Evolutionary conservation across 2,113 vertebrate species (phyloP).

Genomic region (Condylura cristata): DNA sequence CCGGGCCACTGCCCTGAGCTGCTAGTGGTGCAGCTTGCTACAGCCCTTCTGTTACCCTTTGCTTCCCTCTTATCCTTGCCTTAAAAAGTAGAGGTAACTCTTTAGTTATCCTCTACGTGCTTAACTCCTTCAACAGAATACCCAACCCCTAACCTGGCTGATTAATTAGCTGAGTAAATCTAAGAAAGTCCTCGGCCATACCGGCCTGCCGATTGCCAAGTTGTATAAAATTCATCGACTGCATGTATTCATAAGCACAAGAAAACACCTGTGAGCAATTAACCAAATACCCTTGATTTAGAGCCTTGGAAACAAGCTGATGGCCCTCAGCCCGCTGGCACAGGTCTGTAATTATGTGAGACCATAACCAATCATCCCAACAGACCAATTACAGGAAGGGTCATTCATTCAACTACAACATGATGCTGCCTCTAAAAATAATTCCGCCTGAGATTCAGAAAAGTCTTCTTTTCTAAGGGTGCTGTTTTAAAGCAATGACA

Average conservation of each 20-base stretch:
- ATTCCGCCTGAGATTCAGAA: not conserved
- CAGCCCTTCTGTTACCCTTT: not conserved
- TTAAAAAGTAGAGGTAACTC: not conserved
- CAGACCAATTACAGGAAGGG: conserved; percentile 59
- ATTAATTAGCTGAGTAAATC: conserved; percentile 57
- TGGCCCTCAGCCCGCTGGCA: conserved; percentile 6
- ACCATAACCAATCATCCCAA: conserved; percentile 58
- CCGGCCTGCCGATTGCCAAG: conserved; percentile 29
- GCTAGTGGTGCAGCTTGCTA: not conserved
- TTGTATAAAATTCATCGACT: conserved; percentile 51
- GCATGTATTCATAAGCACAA: conserved; percentile 5
- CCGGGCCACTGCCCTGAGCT: not conserved
- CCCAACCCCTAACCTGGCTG: not conserved
- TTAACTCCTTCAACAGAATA: not conserved
- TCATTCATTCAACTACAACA: conserved; percentile 54
- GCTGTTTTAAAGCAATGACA: not conserved
- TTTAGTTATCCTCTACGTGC: not conserved
- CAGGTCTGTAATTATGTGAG: conserved; percentile 66
- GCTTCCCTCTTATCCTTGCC: conserved; percentile 21
- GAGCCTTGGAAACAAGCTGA: conserved; percentile 17
- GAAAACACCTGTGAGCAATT: conserved; percentile 74
- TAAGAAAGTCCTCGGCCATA: conserved; percentile 23
- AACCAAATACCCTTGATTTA: conserved; percentile 58
- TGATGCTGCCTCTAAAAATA: conserved; percentile 68
- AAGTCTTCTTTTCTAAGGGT: not conserved